Conservation (phyloP, 2,113 vertebrate genomes). For the Gallinago undulata region DNA sequence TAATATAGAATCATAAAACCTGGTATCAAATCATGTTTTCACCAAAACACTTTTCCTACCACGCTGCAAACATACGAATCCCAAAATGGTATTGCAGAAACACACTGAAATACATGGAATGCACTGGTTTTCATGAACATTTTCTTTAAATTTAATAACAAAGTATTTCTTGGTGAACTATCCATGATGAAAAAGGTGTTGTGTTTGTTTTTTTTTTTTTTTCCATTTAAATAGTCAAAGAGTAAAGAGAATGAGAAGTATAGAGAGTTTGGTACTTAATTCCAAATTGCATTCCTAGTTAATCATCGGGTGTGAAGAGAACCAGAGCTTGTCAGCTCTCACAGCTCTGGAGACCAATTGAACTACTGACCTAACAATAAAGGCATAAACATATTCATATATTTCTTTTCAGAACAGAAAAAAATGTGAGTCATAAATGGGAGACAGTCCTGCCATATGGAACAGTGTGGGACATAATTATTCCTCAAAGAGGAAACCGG, state of each 20-base stretch:
- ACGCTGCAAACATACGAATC: neutral
- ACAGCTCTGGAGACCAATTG: neutral
- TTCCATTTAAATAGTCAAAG: neutral
- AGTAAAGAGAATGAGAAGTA: neutral
- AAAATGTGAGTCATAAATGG: neutral
- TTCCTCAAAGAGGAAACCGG: neutral
- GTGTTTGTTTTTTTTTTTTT: too few relatives aligned
- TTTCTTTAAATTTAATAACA: neutral
- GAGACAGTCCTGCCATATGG: neutral
- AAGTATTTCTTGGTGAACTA: neutral
- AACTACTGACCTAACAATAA: neutral
- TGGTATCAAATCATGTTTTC: neutral
- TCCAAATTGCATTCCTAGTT: neutral
- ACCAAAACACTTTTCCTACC: neutral
- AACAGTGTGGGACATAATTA: neutral
- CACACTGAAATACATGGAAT: neutral
- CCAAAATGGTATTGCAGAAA: neutral
- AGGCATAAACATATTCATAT: neutral
- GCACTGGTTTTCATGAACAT: neutral
- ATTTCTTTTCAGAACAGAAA: neutral
- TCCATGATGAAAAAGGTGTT: neutral
- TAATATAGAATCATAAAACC: neutral
- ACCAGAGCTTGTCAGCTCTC: neutral
- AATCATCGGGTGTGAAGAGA: neutral
- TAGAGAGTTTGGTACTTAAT: neutral